phyloP scores from a whole-genome alignment of 2,797 vertebrate species.

The Melanotaenia nigrans region DNA sequence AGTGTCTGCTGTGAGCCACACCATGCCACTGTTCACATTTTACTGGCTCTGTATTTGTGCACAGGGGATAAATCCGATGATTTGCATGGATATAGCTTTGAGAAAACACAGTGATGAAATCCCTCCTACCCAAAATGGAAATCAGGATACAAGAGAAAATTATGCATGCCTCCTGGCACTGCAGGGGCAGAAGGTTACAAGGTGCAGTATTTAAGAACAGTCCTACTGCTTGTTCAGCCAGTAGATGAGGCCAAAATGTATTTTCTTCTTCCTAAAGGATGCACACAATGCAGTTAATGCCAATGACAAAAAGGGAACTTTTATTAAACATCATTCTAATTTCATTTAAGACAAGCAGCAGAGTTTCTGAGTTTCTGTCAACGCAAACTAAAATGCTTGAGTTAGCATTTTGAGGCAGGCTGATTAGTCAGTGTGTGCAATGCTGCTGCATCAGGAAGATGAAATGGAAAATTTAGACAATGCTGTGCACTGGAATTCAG shows the following conservation, averaged over 20 bases:
- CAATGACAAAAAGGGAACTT: background rate
- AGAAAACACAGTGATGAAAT: constrained; percentile 60
- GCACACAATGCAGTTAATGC: constrained; percentile 1
- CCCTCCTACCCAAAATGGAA: constrained; percentile 43
- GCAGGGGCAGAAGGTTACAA: constrained; percentile 27
- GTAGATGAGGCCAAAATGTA: constrained; percentile 26
- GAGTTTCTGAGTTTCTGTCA: constrained; percentile 37
- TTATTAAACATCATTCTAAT: constrained; percentile 44
- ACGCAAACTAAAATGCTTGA: constrained; percentile 65
- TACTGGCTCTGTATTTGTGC: constrained; percentile 51
- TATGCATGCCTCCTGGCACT: constrained; percentile 18
- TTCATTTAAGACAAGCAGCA: constrained; percentile 34
- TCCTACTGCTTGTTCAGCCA: constrained; percentile 34
- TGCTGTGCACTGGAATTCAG: constrained; percentile 36
- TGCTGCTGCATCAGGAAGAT: constrained; percentile 40
- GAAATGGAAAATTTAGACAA: constrained; percentile 50
- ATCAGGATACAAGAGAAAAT: constrained; percentile 46
- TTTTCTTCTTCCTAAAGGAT: constrained; percentile 13
- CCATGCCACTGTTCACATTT: constrained; percentile 50
- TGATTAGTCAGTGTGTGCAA: constrained; percentile 52
- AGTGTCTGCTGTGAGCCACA: constrained; percentile 44
- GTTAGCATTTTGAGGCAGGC: constrained; percentile 51
- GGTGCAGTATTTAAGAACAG: constrained; percentile 31
- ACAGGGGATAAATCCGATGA: constrained; percentile 65
- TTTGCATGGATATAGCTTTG: constrained; percentile 77